Evolutionary conservation across 2,888 invertebrate species (phyloP), one percentile per base, ranked within the genome.

Genomic region (Serrognathus titanus): DNA sequence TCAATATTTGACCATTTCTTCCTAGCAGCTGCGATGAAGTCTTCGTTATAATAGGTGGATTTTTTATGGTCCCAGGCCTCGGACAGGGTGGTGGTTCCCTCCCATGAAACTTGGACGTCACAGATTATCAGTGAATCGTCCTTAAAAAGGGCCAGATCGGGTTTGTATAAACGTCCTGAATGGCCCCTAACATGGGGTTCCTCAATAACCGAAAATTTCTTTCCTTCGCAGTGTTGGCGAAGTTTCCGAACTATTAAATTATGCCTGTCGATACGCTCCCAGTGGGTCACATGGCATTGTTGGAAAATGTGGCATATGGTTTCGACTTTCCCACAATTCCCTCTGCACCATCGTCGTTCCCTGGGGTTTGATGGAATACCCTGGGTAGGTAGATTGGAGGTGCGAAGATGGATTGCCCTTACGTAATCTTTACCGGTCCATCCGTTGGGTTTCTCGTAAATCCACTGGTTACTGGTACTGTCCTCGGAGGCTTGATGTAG

Each of bases 111-210:
- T 20, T 58, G 60, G 2, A 62, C 50, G 38, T 63, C 63, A n/a
- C 36, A 36, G 2, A 58, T 40, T 1, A 67, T 68, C n/a, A n/a
- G n/a, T n/a, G n/a, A n/a, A n/a, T n/a, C n/a, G n/a, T n/a, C n/a
- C n/a, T n/a, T n/a, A n/a, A n/a, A n/a, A n/a, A n/a, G n/a, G n/a
- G n/a, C n/a, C n/a, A n/a, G n/a, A n/a, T n/a, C n/a, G n/a, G n/a
- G n/a, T n/a, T n/a, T n/a, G n/a, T n/a, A n/a, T n/a, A n/a, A n/a
- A n/a, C n/a, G n/a, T n/a, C n/a, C n/a, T 24, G 66, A 63, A 1
- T 7, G 0, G 43, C 60, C 55, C 2, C 61, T 46, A n/a, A 68
- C 51, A 24, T 61, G 58, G 0, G 66, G 67, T 53, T 69, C 69
- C 12, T 60, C 62, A 31, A 61, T 62, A 2, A 58, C 62, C 8